Percentiles rank a stretch among this genome's conserved stretches.
Evolutionary conservation across 2,888 invertebrate genomes (phyloP).

Genomic region (Digitonthophagus gazella): DNA sequence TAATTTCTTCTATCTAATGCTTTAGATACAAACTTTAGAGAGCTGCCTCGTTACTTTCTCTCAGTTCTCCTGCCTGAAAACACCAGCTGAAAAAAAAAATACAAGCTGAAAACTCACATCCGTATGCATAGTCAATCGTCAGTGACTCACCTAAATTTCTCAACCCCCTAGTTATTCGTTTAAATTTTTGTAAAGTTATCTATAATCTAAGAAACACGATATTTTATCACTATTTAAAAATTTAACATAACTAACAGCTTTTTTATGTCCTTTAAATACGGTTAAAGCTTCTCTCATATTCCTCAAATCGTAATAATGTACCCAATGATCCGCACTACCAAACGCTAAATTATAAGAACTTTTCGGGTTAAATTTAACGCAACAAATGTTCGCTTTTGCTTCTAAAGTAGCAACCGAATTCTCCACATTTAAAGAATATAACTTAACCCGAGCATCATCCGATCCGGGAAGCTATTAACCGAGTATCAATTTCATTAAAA

Average conservation of each 20-base stretch:
- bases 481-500: conserved; percentile 88
- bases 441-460: conserved; percentile 88
- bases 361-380: conserved; percentile 85
- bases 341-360: conserved; percentile 88
- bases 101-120: no score
- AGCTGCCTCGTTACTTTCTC: no score
- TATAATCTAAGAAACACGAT: no score
- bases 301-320: conserved; percentile 91
- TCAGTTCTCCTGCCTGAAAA: no score
- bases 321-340: conserved; percentile 96
- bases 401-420: conserved; percentile 85
- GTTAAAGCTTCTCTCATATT: conserved; percentile 77
- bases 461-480: conserved; percentile 88
- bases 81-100: no score
- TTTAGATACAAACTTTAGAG: no score
- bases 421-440: conserved; percentile 87
- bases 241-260: conserved; percentile 93
- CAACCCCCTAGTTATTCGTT: no score
- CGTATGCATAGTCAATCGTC: no score
- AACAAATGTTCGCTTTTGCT: conserved; percentile 93
- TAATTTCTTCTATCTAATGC: no score
- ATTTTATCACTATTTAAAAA: conserved; percentile 82
- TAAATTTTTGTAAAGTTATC: no score
- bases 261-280: conserved; percentile 85
- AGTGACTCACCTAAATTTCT: no score